Evolutionary conservation across 2,113 vertebrate species (phyloP), one percentile per base, ranked within the genome.

Genomic region (Chitala chitala): DNA sequence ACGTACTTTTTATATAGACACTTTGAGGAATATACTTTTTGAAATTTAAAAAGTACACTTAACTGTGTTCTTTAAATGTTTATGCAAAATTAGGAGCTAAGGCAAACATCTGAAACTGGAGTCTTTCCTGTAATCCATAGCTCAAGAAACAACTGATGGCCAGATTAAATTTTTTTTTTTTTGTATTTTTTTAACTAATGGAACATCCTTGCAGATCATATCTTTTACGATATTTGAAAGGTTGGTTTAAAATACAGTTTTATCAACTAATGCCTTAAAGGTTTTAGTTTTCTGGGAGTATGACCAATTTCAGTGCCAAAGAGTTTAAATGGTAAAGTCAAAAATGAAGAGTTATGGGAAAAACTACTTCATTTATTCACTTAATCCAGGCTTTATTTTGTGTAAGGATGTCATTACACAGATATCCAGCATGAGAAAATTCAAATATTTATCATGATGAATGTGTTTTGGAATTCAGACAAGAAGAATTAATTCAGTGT

Each of bases 61-160:
- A 44, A 66, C 38, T 46, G 40, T 44, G 64, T 17, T 66, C 64
- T 46, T 26, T 66, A 66, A 66, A 66, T 66, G 44, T 66, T 66
- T 66, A 66, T 22, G 8, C 20, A 66, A 46, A 66, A 46, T n/a
- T 20, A 26, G 64, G 3, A 42, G 44, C 40, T 44, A n/a, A 44
- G 38, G 22, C 40, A 66, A 66, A 66, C 40, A 26, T 66, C 38
- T 22, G 22, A 46, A 40, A 24, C 40, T 66, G 36, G 24, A 54
- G 40, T 4, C 26, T 15, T 8, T 66, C 20, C 26, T 46, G 24
- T n/a, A 44, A 46, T 66, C n/a, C 20, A 24, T 33, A 12, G 40
- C n/a, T n/a, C n/a, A n/a, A n/a, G n/a, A n/a, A n/a, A n/a, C n/a
- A n/a, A n/a, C n/a, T n/a, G n/a, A n/a, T n/a, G n/a, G n/a, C n/a